Conservation (phyloP, 2,888 invertebrate genomes). For the Peribatodes rhomboidaria region DNA sequence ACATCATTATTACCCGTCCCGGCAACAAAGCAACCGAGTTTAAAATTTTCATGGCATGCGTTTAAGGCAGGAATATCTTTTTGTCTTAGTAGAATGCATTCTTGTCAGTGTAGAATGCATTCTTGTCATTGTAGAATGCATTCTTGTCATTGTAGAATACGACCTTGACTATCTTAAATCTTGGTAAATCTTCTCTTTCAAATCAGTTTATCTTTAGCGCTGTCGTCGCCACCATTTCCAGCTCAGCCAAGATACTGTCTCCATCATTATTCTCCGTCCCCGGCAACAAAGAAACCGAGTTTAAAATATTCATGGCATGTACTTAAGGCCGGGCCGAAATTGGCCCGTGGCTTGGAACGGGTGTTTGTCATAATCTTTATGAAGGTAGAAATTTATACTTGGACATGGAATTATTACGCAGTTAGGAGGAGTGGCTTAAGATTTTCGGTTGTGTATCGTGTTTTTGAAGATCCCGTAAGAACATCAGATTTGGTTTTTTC, state of each 20-base stretch:
- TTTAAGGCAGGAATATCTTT: constrained; percentile 47
- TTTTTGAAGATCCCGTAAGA: neutral
- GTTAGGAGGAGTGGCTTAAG: constrained; percentile 9
- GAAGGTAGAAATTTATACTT: constrained; percentile 36
- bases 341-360: constrained; percentile 45
- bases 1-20: constrained; percentile 35
- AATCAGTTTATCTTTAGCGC: no score
- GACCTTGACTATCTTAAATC: no score
- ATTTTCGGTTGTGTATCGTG: neutral
- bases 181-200: no score
- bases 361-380: constrained; percentile 46
- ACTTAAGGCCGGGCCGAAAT: constrained; percentile 49
- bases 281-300: constrained; percentile 55
- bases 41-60: constrained; percentile 63
- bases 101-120: no score
- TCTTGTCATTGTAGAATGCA: no score
- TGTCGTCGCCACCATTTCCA: neutral
- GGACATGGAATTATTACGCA: constrained; percentile 28
- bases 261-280: constrained; percentile 37
- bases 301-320: constrained; percentile 63
- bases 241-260: constrained; percentile 16
- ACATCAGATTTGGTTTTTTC: no score
- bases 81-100: no score
- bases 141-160: no score
- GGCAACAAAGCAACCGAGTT: constrained; percentile 56